These are phyloP conservation scores for Sylvia borin DNA, from an alignment of 2,797 vertebrate species.

Conservation along the genomic window DNA sequence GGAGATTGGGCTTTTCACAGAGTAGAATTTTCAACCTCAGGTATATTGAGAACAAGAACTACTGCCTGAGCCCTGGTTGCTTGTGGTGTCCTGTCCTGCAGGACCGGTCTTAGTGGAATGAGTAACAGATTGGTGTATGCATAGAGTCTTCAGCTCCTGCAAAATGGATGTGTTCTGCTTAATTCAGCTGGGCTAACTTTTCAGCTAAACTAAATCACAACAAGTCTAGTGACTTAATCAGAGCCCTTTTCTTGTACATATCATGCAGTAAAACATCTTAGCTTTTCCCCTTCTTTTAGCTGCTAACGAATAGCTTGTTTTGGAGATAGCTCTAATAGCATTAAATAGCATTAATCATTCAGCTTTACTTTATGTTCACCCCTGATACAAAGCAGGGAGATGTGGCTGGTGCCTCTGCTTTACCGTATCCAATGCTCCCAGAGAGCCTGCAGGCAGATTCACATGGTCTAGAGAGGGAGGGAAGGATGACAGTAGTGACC, in stretches of 20 bases:
- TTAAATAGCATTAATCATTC: neutral
- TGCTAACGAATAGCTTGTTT: neutral
- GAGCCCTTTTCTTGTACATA: neutral
- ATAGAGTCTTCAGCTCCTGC: neutral
- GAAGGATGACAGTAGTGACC: neutral
- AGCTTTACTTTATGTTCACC: neutral
- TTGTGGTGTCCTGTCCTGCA: neutral
- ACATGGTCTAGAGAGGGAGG: neutral
- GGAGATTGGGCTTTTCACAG: neutral
- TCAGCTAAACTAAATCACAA: neutral
- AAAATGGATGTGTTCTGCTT: neutral
- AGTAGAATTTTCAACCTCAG: neutral
- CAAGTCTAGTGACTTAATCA: neutral
- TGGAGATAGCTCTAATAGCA: neutral
- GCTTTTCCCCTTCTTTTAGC: neutral
- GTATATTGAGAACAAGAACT: neutral
- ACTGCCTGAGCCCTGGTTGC: neutral
- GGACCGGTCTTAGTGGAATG: neutral
- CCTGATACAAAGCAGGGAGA: neutral
- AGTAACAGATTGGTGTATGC: neutral
- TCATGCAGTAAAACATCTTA: accelerated
- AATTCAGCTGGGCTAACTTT: neutral
- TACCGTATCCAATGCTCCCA: accelerated
- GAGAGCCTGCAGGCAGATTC: no score
- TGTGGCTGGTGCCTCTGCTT: neutral